Base-by-base conservation (phyloP, 2,888 invertebrate species). In the Heteromurus nitidus region DNA sequence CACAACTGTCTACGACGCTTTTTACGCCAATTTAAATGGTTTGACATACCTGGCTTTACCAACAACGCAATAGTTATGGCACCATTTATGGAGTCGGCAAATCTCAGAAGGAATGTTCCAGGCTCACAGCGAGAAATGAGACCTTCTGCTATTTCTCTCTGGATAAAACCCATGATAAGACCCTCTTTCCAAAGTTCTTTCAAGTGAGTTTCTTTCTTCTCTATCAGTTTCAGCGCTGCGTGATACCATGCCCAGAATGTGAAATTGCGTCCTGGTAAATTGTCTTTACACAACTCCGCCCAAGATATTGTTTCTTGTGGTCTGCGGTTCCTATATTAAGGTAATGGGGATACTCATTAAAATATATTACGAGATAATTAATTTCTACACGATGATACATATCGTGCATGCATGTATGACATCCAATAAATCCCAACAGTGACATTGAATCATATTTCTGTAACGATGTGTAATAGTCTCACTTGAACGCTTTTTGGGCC, bases 221-320 rank as follows among this genome's bases (percentile, higher is more conserved):
- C 82, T 28, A 82, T 77, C 2, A 83, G 24, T 44, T 82, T 83
- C 18, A 85, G 65, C 0, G 80, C 81, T 13, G 80, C 74, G 44
- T 82, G 83, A 62, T 82, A 80, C 83, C 83, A 85, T 11, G 70
- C 60, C 85, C 85, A 85, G 53, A 85, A 83, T 3, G 82, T 82
- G 53, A 85, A 85, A 11, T 50, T 62, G 26, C 72, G 42, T n/a
- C 65, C 68, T 0, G 72, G 69, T n/a, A 85, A 18, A 30, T 73
- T 68, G 11, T 80, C 82, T 60, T 83, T 85, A 36, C 82, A 83
- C 11, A 83, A 67, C 30, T 83, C 74, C 9, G 62, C 18, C 83
- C 82, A 82, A 1, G 74, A 60, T 1, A 85, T 74, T 20, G 31
- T 36, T 55, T 82, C 82, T 2, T 69, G 75, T 0, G 80, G 60